Percentiles rank a stretch among this genome's conserved stretches.
Evolutionary conservation across 1,140 invertebrate genomes (phyloP).

Genomic region (Bombyx mandarina): DNA sequence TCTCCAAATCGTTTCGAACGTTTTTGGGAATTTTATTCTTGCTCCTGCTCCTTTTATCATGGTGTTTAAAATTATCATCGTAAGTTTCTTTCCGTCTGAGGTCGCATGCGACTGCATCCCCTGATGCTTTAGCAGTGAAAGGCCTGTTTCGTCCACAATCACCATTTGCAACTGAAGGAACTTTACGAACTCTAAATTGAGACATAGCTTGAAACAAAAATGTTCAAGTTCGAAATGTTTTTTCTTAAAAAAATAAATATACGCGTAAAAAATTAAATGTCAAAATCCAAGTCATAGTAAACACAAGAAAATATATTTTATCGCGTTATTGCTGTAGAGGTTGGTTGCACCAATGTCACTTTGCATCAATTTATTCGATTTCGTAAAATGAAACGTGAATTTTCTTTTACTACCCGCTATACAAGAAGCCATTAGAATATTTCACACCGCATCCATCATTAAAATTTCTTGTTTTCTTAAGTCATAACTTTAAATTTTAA

Average conservation of each 20-base stretch:
- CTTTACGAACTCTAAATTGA: constrained; percentile 15
- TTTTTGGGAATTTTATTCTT: constrained; percentile 45
- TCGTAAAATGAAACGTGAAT: no score
- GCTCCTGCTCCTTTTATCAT: constrained; percentile 19
- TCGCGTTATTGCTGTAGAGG: no score
- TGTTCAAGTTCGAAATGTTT: constrained; percentile 3
- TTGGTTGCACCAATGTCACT: no score
- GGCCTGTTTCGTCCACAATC: not conserved
- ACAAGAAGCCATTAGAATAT: no score
- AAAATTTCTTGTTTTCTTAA: no score
- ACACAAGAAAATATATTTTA: no score
- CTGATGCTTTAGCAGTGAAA: constrained; percentile 18
- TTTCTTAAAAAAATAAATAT: not conserved
- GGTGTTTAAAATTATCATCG: not conserved
- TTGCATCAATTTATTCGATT: no score
- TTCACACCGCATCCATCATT: no score
- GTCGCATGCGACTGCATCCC: constrained; percentile 11
- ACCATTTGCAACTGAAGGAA: not conserved
- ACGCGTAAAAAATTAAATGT: no score
- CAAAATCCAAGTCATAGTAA: no score
- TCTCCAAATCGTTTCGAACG: constrained; percentile 50
- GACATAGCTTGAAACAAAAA: constrained; percentile 14
- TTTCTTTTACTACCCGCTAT: no score
- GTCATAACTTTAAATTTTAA: no score
- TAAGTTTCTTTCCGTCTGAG: not conserved